Evolutionary conservation across 2,888 invertebrate species (phyloP).

Genomic region (Odontomyia ornata): DNA sequence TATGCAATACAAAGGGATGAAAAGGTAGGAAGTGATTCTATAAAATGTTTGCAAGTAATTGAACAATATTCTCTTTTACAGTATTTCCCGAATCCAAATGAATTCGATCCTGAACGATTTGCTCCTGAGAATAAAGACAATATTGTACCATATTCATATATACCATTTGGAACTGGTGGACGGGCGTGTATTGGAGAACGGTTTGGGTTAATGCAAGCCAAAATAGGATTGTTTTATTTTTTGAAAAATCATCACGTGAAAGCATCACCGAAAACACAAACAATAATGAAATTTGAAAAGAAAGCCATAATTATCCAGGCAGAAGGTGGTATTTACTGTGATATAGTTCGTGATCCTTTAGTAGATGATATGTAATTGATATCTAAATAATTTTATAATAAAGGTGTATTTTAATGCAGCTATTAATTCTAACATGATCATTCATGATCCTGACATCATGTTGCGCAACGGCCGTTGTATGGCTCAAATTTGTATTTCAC

Average conservation of each 20-base stretch:
- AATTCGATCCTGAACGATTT: constrained; percentile 62
- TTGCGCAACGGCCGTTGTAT: too few relatives aligned
- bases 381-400: too few relatives aligned
- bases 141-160: constrained; percentile 56
- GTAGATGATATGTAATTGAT: constrained; percentile 15
- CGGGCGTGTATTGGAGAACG: constrained; percentile 62
- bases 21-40: constrained; percentile 55
- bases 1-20: constrained; percentile 61
- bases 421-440: too few relatives aligned
- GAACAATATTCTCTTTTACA: constrained; percentile 45
- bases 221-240: constrained; percentile 60
- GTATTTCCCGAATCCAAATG: constrained; percentile 59
- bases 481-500: too few relatives aligned
- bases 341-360: constrained; percentile 57
- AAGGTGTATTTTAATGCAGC: too few relatives aligned
- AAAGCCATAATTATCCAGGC: constrained; percentile 57
- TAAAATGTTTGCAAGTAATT: neutral
- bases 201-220: constrained; percentile 59
- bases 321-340: constrained; percentile 55
- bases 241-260: constrained; percentile 59
- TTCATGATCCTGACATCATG: too few relatives aligned
- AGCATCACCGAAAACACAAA: constrained; percentile 54
- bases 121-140: constrained; percentile 56
- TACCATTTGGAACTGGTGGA: constrained; percentile 61
- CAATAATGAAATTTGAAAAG: constrained; percentile 56